These are phyloP conservation scores for Prionailurus viverrinus DNA, from an alignment of 2,113 vertebrate species.

Conservation along the genomic window DNA sequence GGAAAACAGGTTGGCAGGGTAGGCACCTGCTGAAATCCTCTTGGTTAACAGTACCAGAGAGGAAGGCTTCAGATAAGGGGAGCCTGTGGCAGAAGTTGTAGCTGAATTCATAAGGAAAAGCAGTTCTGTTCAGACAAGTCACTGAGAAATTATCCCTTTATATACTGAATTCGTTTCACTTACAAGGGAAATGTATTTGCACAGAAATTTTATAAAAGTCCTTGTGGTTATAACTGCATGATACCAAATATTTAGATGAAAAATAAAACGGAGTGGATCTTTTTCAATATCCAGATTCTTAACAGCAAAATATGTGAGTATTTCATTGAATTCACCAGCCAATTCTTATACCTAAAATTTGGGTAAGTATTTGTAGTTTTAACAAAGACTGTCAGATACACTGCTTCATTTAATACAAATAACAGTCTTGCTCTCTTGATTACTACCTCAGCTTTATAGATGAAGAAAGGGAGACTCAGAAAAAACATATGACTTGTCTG, in stretches of 20 bases:
- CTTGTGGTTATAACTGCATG: neutral
- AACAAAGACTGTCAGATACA: neutral
- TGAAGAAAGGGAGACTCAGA: neutral
- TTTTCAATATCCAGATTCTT: neutral
- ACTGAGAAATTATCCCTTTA: conserved; percentile 2
- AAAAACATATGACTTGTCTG: neutral
- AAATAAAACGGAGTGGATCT: conserved; percentile 39
- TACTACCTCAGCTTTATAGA: neutral
- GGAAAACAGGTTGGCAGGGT: neutral
- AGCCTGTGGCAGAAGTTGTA: neutral
- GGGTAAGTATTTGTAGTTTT: neutral
- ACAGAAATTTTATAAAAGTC: neutral
- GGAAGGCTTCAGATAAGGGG: neutral
- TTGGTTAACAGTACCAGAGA: neutral
- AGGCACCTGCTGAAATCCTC: neutral
- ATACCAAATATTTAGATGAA: neutral
- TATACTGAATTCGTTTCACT: neutral
- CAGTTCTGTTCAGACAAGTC: neutral
- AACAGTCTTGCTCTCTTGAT: neutral
- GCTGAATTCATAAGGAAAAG: neutral
- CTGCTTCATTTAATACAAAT: neutral
- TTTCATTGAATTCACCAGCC: conserved; percentile 13
- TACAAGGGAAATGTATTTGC: neutral
- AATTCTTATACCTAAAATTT: conserved; percentile 40
- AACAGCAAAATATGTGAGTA: conserved; percentile 20